A percentile compares a stretch with the other conserved stretches of the same genome.
Evolutionary conservation across 2,888 invertebrate species (phyloP).

Genomic region (Drosophila conformis): DNA sequence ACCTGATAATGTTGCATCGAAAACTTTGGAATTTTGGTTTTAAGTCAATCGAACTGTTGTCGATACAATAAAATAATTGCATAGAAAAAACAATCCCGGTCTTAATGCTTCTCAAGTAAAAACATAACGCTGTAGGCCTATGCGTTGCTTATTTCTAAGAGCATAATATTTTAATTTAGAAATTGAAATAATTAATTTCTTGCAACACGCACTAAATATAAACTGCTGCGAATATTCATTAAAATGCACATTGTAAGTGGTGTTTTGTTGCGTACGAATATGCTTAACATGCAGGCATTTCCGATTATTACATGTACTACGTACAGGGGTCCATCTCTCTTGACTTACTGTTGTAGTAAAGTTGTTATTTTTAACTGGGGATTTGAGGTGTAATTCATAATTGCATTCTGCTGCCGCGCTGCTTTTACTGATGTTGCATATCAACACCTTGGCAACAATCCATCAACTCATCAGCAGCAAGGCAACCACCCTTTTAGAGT

Average conservation of each 20-base stretch:
- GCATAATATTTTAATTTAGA: slow-evolving; percentile 5
- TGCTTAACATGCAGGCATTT: not conserved
- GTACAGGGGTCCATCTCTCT: not conserved
- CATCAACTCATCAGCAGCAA: slow-evolving; percentile 43
- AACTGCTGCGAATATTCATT: not conserved
- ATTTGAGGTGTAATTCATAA: slow-evolving; percentile 36
- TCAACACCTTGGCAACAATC: slow-evolving; percentile 67
- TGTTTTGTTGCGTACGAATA: slow-evolving; percentile 10
- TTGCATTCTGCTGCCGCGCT: slow-evolving; percentile 14
- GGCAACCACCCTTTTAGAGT: slow-evolving; percentile 6
- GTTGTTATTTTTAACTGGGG: not conserved
- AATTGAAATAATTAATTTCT: not conserved
- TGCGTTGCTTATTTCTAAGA: not conserved
- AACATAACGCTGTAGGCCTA: not conserved
- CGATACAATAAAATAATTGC: not conserved
- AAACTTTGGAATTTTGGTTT: not conserved
- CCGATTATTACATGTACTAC: not conserved
- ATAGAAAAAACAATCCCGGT: not conserved
- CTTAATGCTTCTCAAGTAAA: not conserved
- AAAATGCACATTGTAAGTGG: not conserved
- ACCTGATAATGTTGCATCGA: not conserved
- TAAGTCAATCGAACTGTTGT: not conserved
- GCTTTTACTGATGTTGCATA: slow-evolving; percentile 45
- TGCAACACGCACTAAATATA: not conserved
- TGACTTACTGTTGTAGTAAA: not conserved